phyloP scores from a whole-genome alignment of 2,888 invertebrate genomes.

The Disparrhopalites patrizii region DNA sequence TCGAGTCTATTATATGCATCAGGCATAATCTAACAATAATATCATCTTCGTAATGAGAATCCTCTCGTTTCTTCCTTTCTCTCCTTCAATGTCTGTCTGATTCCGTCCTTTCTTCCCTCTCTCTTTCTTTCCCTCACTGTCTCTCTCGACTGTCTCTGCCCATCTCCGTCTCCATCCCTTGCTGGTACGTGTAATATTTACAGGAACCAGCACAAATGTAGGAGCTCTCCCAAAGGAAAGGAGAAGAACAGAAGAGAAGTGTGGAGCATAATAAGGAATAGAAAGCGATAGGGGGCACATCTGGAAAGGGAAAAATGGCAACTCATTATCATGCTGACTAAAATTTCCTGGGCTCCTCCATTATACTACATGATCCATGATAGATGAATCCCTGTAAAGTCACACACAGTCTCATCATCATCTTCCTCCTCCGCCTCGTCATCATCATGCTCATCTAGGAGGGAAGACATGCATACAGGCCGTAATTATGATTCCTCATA shows the following conservation, averaged over 20 bases:
- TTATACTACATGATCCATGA: not conserved
- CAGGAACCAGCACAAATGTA: no score
- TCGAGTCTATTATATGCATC: not conserved
- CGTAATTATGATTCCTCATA: no score
- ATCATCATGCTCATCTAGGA: no score
- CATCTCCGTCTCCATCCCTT: no score
- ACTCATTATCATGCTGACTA: not conserved
- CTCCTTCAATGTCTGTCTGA: not conserved
- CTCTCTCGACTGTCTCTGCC: not conserved
- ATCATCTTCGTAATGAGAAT: constrained; percentile 1
- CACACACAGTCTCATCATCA: not conserved
- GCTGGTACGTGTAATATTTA: no score
- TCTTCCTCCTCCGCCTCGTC: no score
- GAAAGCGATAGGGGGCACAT: no score
- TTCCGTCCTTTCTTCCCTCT: not conserved
- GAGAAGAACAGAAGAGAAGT: no score
- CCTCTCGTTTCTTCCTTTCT: constrained; percentile 1
- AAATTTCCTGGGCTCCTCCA: not conserved
- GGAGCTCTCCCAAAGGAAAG: no score
- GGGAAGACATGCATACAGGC: no score
- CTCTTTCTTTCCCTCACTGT: not conserved
- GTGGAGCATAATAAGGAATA: no score
- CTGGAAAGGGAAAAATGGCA: not conserved
- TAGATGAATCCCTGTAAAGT: not conserved
- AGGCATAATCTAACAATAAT: constrained; percentile 5